phyloP scores from a whole-genome alignment of 2,113 vertebrate genomes.

The Sinosuthora webbiana region DNA sequence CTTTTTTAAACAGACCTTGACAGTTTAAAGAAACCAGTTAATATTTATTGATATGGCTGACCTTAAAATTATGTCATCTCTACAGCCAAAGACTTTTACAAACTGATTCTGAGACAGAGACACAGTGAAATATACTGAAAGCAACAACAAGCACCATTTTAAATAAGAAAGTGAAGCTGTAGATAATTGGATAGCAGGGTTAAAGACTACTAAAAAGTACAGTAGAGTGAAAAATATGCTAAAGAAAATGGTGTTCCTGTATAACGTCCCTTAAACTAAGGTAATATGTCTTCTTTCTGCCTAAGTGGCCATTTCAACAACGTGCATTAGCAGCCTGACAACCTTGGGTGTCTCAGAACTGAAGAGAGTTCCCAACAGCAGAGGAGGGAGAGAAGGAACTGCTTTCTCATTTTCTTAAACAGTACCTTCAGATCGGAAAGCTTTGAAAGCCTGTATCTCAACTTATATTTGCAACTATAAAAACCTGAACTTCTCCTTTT shows the following conservation, averaged over 20 bases:
- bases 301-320: background rate
- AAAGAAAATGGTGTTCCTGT: background rate
- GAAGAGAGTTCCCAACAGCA: background rate
- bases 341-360: background rate
- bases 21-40: background rate
- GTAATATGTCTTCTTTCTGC: background rate
- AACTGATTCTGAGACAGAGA: background rate
- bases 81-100: background rate
- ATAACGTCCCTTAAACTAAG: background rate
- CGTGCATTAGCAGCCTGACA: background rate
- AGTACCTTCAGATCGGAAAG: background rate
- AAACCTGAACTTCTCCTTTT: background rate
- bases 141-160: background rate
- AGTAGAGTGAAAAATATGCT: background rate
- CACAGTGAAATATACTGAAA: background rate
- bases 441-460: background rate
- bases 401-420: background rate
- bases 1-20: background rate
- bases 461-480: background rate
- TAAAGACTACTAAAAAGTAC: background rate
- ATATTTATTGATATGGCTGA: background rate
- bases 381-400: background rate
- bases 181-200: background rate
- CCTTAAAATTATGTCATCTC: background rate
- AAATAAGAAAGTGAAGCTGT: background rate